Conservation (phyloP, 2,888 invertebrate species). For the Clunio marinus region DNA sequence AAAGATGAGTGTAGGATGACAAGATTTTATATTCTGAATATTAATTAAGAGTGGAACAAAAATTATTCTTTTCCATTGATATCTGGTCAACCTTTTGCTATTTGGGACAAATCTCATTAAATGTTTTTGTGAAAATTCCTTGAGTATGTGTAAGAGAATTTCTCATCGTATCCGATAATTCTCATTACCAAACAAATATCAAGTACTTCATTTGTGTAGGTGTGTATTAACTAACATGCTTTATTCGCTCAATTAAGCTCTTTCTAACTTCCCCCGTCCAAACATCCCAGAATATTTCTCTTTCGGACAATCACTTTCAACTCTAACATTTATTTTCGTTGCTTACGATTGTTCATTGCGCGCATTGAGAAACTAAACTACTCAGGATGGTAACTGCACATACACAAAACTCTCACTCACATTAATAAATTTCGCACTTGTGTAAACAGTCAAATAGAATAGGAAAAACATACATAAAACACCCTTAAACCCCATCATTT, state of each 20-base stretch:
- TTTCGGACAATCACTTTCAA: not conserved
- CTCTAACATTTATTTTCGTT: too few relatives aligned
- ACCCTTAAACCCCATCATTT: constrained; percentile 27
- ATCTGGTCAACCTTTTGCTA: too few relatives aligned
- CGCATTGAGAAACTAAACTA: not conserved
- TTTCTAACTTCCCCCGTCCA: not conserved
- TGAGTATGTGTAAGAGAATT: not conserved
- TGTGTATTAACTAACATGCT: constrained; percentile 21
- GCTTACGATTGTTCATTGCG: too few relatives aligned
- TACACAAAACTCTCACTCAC: not conserved
- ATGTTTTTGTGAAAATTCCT: constrained; percentile 26
- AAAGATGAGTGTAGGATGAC: not conserved
- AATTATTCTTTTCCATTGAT: too few relatives aligned
- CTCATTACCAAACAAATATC: constrained; percentile 22
- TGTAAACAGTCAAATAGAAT: constrained; percentile 30
- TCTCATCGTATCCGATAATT: constrained; percentile 11
- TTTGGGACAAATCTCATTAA: constrained; percentile 34
- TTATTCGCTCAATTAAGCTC: constrained; percentile 35
- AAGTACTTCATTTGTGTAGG: constrained; percentile 19
- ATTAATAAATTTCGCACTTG: constrained; percentile 38
- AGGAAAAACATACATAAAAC: constrained; percentile 33
- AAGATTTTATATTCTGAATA: too few relatives aligned
- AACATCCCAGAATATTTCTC: not conserved
- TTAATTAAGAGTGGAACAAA: too few relatives aligned
- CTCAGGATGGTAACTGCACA: constrained; percentile 4